Evolutionary conservation across 2,113 vertebrate species (phyloP).

Genomic region (Heloderma charlesbogerti): DNA sequence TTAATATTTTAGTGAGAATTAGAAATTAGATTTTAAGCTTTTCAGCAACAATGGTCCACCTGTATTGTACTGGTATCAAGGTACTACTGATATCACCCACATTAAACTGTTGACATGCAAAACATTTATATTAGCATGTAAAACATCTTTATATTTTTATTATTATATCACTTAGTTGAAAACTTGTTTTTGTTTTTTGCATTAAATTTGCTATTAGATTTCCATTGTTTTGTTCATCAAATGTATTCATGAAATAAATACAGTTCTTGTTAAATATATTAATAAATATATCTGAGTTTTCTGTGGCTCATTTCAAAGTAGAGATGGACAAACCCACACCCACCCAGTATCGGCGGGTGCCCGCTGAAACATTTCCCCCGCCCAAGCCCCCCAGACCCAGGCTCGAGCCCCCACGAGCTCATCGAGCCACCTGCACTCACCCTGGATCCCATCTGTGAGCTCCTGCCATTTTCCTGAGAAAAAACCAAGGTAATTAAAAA

Average conservation of each 20-base stretch:
- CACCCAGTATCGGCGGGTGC: too few relatives aligned
- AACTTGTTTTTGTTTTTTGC: neutral
- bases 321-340: too few relatives aligned
- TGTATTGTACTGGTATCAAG: neutral
- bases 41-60: neutral
- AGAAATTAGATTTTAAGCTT: neutral
- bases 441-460: too few relatives aligned
- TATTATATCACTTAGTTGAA: neutral
- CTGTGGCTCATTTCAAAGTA: too few relatives aligned
- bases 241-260: neutral
- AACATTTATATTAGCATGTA: neutral
- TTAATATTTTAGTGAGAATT: neutral
- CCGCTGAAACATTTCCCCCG: too few relatives aligned
- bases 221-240: neutral
- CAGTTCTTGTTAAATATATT: neutral
- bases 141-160: neutral
- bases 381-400: too few relatives aligned
- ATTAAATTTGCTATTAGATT: too few relatives aligned
- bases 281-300: neutral
- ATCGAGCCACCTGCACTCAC: too few relatives aligned
- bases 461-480: too few relatives aligned
- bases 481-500: too few relatives aligned
- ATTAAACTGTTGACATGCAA: neutral
- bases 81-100: neutral
- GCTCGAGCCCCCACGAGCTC: too few relatives aligned